A percentile compares a stretch with the other conserved stretches of the same genome.
These are phyloP conservation scores for crab-eating macaque (Macaca fascicularis) DNA, from an alignment of 2,113 vertebrate genomes.

Conservation along the genomic window T2T-MFA8v1.1 NC_088379.1:166357501-166358000, in stretches of 20 bases:
- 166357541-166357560: too few species aligned
- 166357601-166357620: too few species aligned
- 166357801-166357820: background rate
- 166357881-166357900: too few species aligned
- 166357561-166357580: background rate
- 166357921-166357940: too few species aligned
- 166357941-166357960: too few species aligned
- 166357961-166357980: too few species aligned
- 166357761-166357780: background rate
- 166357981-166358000: too few species aligned
- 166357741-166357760: background rate
- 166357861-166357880: too few species aligned
- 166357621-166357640: background rate
- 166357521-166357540: too few species aligned
- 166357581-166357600: background rate
- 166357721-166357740: background rate
- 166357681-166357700: background rate
- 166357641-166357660: background rate
- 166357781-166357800: background rate
- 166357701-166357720: background rate
- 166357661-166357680: background rate
- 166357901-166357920: too few species aligned
- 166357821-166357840: background rate
- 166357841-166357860: too few species aligned
- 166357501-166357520: too few species aligned